phyloP scores from a whole-genome alignment of 2,113 vertebrate genomes.

The Cynoglossus semilaevis region DNA sequence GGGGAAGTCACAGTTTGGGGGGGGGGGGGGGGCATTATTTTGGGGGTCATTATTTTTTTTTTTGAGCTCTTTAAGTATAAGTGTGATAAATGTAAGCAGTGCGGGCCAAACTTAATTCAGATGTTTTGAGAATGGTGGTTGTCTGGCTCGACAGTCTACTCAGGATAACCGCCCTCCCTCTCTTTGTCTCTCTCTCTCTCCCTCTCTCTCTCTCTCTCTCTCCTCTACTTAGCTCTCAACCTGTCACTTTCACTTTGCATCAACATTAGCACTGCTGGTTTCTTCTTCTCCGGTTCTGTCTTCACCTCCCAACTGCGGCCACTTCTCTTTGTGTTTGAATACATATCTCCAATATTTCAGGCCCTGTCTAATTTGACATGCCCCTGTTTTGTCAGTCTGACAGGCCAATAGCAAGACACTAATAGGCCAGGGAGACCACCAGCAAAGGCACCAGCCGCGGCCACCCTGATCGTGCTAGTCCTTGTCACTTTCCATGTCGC shows the following conservation, averaged over 20 bases:
- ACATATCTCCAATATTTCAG: conserved; percentile 81
- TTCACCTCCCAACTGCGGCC: conserved; percentile 50
- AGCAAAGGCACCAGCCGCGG: conserved; percentile 76
- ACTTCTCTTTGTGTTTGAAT: conserved; percentile 69
- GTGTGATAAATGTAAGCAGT: conserved; percentile 66
- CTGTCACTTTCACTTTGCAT: conserved; percentile 94
- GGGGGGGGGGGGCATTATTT: too few relatives aligned
- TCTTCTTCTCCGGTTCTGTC: conserved; percentile 72
- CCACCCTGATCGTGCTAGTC: conserved; percentile 73
- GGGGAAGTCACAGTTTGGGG: too few relatives aligned
- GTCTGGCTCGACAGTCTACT: conserved; percentile 71
- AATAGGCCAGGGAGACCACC: conserved; percentile 77
- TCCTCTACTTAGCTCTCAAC: conserved; percentile 72
- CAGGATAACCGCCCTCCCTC: conserved; percentile 68
- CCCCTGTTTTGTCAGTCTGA: conserved; percentile 81
- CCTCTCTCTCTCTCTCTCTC: conserved; percentile 45
- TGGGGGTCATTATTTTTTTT: conserved; percentile 52
- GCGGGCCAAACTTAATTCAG: conserved; percentile 67
- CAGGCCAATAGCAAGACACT: conserved; percentile 83
- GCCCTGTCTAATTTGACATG: conserved; percentile 83
- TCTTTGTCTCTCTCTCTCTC: conserved; percentile 48
- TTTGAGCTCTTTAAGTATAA: conserved; percentile 58
- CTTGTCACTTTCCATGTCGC: conserved; percentile 74
- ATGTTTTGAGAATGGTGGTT: conserved; percentile 59
- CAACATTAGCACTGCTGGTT: conserved; percentile 89